Percentiles rank a stretch among this genome's conserved stretches.
Conservation (phyloP, 1,140 invertebrate species). For the roundworm (Caenorhabditis elegans) region WBcel235 BX284602.5:6864001-6864500, state of each 20-base stretch:
- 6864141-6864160: constrained; percentile 24
- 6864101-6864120: constrained; percentile 23
- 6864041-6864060: neutral
- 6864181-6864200: constrained; percentile 24
- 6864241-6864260: neutral
- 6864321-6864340: no score
- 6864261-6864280: no score
- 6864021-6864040: neutral
- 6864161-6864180: neutral
- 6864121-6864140: neutral
- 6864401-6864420: no score
- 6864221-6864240: neutral
- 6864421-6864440: no score
- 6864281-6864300: no score
- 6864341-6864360: no score
- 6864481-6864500: no score
- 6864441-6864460: no score
- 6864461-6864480: no score
- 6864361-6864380: no score
- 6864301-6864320: no score
- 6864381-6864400: no score
- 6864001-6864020: neutral
- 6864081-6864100: neutral
- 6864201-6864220: neutral
- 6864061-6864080: neutral